Conservation (phyloP, 2,113 vertebrate species). For the Sceloporus undulatus region DNA sequence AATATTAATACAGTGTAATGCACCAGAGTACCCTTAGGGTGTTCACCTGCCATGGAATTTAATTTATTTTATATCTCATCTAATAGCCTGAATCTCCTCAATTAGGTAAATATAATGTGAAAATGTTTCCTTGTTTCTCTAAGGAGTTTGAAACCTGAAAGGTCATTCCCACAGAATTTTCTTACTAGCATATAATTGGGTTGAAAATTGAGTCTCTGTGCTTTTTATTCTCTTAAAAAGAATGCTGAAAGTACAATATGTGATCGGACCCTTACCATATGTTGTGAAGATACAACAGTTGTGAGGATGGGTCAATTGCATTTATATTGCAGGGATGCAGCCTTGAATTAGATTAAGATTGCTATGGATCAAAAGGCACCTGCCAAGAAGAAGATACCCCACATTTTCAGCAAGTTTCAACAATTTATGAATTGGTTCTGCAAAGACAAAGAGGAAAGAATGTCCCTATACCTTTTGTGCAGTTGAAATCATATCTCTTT, state of each 20-base stretch:
- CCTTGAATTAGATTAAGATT: background rate
- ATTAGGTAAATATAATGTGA: conserved; percentile 83
- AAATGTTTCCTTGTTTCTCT: conserved; percentile 77
- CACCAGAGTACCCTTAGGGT: conserved; percentile 77
- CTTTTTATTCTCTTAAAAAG: conserved; percentile 50
- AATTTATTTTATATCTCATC: conserved; percentile 85
- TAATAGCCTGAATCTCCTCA: conserved; percentile 81
- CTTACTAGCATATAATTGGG: conserved; percentile 69
- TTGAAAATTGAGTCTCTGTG: conserved; percentile 67
- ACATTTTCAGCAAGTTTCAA: background rate
- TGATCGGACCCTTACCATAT: background rate
- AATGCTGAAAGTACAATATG: conserved; percentile 47
- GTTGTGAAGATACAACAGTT: background rate
- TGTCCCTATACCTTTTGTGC: background rate
- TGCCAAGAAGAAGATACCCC: background rate
- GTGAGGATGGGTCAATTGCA: background rate
- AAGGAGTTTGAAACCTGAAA: conserved; percentile 73
- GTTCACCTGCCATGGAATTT: conserved; percentile 83
- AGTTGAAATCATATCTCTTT: background rate
- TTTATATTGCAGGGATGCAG: conserved; percentile 13
- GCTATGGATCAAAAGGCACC: background rate
- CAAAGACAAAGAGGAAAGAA: background rate
- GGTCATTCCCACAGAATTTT: conserved; percentile 68
- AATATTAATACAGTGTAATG: conserved; percentile 82
- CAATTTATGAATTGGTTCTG: background rate